Evolutionary conservation across 1,140 invertebrate genomes (phyloP).

Genomic region (roundworm (Caenorhabditis elegans)): WBcel235 BX284606.5:8352001-8352500

Average conservation of each 20-base stretch:
- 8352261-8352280: constrained; percentile 5
- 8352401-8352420: too few species aligned
- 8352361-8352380: too few species aligned
- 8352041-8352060: neutral
- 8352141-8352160: neutral
- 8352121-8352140: neutral
- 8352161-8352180: neutral
- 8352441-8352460: neutral
- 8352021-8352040: constrained; percentile 15
- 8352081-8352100: too few species aligned
- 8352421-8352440: too few species aligned
- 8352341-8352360: too few species aligned
- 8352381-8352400: too few species aligned
- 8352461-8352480: too few species aligned
- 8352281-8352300: neutral
- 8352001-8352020: constrained; percentile 4
- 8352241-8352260: neutral
- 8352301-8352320: too few species aligned
- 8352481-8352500: too few species aligned
- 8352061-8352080: too few species aligned
- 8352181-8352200: neutral
- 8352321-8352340: too few species aligned
- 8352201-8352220: neutral
- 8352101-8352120: neutral
- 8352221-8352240: neutral